These are phyloP conservation scores for Malthinus seriepunctatus DNA, from an alignment of 2,888 invertebrate species.

Conservation along the genomic window DNA sequence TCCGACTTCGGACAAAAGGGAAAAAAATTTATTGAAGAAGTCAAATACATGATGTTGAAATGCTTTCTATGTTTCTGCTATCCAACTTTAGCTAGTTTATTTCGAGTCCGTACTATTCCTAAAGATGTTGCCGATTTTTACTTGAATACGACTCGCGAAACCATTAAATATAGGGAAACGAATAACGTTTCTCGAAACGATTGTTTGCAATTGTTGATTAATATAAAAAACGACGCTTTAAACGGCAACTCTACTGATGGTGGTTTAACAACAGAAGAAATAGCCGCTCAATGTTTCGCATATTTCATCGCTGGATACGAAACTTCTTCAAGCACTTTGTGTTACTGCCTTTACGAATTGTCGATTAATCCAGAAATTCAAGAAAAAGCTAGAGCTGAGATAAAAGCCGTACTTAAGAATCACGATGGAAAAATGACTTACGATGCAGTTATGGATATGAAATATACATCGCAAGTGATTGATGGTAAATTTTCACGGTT, in stretches of 20 bases:
- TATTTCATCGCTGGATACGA: conserved; percentile 49
- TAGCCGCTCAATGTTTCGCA: conserved; percentile 39
- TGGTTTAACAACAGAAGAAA: conserved; percentile 18
- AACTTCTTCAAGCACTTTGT: conserved; percentile 50
- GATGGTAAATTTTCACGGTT: too few species aligned
- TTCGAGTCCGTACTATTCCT: conserved; percentile 35
- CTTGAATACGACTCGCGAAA: conserved; percentile 49
- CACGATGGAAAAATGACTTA: conserved; percentile 53
- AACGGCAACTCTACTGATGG: too few species aligned
- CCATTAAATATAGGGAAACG: conserved; percentile 52
- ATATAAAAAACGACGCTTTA: conserved; percentile 34
- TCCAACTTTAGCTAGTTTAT: conserved; percentile 32
- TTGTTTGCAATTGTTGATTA: conserved; percentile 56
- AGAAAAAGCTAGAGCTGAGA: conserved; percentile 51
- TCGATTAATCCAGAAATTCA: conserved; percentile 56
- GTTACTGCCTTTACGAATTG: conserved; percentile 57
- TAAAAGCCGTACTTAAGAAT: conserved; percentile 46
- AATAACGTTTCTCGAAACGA: conserved; percentile 57
- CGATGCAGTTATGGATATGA: conserved; percentile 55
- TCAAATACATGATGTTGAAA: conserved; percentile 12
- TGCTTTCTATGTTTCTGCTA: conserved; percentile 16
- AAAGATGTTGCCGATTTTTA: conserved; percentile 52
- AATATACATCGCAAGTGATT: conserved; percentile 51
- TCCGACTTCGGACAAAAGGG: conserved; percentile 53
- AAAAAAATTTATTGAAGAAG: conserved; percentile 24